Evolutionary conservation across 2,797 vertebrate species (phyloP).

Genomic region (Poeciliopsis paucimaculata): DNA sequence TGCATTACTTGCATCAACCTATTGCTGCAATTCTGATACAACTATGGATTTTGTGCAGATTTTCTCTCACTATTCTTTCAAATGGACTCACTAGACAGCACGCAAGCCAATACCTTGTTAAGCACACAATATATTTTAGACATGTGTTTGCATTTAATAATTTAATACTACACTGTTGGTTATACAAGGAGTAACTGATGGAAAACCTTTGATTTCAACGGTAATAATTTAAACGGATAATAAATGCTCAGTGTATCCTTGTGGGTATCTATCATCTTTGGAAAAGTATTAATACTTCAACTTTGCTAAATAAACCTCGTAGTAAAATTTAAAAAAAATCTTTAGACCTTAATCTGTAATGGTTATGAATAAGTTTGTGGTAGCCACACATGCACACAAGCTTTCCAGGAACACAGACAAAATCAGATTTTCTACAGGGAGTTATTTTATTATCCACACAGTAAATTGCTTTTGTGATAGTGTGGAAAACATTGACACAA

Average conservation of each 20-base stretch:
- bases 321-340: background rate
- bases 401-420: slow-evolving; percentile 5
- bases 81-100: background rate
- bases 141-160: background rate
- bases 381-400: background rate
- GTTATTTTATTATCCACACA: slow-evolving; percentile 52
- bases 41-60: background rate
- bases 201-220: background rate
- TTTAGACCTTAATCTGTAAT: background rate
- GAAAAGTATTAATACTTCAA: background rate
- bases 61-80: background rate
- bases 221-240: background rate
- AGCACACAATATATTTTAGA: background rate
- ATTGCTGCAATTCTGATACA: background rate
- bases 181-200: background rate
- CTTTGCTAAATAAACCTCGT: background rate
- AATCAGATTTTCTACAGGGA: slow-evolving; percentile 35
- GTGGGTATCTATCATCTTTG: background rate
- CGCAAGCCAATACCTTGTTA: background rate
- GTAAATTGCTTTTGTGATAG: slow-evolving; percentile 54
- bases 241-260: background rate
- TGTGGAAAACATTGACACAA: slow-evolving; percentile 47
- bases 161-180: background rate
- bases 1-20: background rate
- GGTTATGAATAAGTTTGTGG: slow-evolving; percentile 25